Evolutionary conservation across 2,888 invertebrate species (phyloP).

Genomic region (Incurvaria masculella): DNA sequence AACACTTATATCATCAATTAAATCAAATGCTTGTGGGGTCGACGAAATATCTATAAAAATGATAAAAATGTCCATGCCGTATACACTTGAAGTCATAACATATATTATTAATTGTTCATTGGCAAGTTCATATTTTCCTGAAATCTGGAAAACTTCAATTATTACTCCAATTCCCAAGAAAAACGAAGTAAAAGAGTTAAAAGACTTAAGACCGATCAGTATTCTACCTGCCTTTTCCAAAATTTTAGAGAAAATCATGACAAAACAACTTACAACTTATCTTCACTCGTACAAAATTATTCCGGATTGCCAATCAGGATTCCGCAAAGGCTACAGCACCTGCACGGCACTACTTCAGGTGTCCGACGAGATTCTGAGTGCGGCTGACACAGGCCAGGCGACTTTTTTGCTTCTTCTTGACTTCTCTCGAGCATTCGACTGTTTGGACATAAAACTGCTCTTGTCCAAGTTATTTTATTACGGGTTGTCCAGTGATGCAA

Average conservation of each 20-base stretch:
- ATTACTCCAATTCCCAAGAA: constrained; percentile 19
- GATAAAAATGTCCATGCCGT: constrained; percentile 2
- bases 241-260: constrained; percentile 14
- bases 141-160: constrained; percentile 18
- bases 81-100: neutral
- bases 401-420: constrained; percentile 19
- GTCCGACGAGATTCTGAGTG: constrained; percentile 17
- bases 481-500: constrained; percentile 6
- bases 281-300: constrained; percentile 17
- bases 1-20: constrained; percentile 6
- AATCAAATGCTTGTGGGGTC: constrained; percentile 8
- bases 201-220: constrained; percentile 20
- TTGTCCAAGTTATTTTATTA: constrained; percentile 13
- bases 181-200: constrained; percentile 6
- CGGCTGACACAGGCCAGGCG: constrained; percentile 15
- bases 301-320: constrained; percentile 20
- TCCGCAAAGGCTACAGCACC: constrained; percentile 17
- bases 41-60: constrained; percentile 11
- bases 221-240: constrained; percentile 16
- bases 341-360: constrained; percentile 20
- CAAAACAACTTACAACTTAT: constrained; percentile 14
- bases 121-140: constrained; percentile 12
- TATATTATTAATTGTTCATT: constrained; percentile 6
- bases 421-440: constrained; percentile 22
- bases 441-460: constrained; percentile 15